A percentile compares a stretch with the other conserved stretches of the same genome.
phyloP scores from a whole-genome alignment of 1,140 invertebrate species.

The Matsumurasca onukii region DNA sequence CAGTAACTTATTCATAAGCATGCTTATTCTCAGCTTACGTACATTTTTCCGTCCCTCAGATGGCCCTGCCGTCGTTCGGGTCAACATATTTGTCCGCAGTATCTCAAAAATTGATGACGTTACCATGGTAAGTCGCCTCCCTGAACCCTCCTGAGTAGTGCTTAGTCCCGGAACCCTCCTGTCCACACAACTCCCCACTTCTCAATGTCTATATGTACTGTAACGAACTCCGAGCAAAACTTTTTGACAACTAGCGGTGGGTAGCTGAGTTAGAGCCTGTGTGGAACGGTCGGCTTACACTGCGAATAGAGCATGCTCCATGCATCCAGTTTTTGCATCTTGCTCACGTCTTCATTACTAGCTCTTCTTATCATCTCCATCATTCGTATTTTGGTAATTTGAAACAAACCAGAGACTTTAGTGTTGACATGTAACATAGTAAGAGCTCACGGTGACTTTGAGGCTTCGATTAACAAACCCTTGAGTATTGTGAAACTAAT shows the following conservation, averaged over 20 bases:
- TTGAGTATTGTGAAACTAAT: no score
- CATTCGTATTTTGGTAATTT: no score
- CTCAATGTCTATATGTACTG: not conserved
- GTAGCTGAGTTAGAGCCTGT: not conserved
- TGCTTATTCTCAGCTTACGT: constrained; percentile 40
- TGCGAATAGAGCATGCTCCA: constrained; percentile 7
- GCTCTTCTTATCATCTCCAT: no score
- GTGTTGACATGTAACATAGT: no score
- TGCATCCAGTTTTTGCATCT: constrained; percentile 7
- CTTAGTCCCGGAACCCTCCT: not conserved
- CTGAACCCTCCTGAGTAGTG: not conserved
- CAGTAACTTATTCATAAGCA: no score
- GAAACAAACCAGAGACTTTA: no score
- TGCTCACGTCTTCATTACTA: no score
- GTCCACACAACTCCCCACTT: not conserved
- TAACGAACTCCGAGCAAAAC: constrained; percentile 16
- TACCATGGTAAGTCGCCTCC: constrained; percentile 88
- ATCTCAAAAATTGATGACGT: constrained; percentile 99
- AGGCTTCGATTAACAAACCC: no score
- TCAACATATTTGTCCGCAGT: constrained; percentile 97
- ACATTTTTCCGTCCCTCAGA: constrained; percentile 62
- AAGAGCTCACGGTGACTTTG: no score
- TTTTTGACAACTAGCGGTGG: constrained; percentile 13
- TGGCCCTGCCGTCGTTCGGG: constrained; percentile 86
- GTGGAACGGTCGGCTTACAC: constrained; percentile 3